phyloP scores from a whole-genome alignment of 1,140 invertebrate genomes.

The Drosophila pectinifera region DNA sequence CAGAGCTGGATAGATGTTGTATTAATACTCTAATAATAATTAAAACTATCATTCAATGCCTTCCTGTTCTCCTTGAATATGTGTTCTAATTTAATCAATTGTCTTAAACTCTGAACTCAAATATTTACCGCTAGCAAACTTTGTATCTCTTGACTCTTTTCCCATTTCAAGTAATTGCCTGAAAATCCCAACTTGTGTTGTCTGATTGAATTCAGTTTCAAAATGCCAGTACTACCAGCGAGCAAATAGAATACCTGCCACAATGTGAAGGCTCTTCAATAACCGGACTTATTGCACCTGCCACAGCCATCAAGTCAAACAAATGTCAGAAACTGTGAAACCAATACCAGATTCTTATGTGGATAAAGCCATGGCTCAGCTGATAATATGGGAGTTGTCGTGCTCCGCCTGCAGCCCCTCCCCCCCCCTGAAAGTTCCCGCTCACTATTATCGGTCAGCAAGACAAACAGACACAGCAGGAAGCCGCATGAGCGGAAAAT shows the following conservation, averaged over 20 bases:
- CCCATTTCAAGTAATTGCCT: constrained; percentile 27
- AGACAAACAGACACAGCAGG: constrained; percentile 58
- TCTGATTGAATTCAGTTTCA: constrained; percentile 33
- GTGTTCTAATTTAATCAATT: background rate
- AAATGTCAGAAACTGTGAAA: constrained; percentile 67
- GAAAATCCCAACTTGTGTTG: constrained; percentile 25
- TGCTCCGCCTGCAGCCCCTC: background rate
- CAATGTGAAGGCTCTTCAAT: constrained; percentile 47
- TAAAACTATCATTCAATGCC: background rate
- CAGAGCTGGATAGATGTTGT: background rate
- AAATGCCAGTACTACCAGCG: constrained; percentile 3
- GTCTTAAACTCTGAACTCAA: background rate
- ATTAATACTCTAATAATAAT: background rate
- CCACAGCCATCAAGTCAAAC: constrained; percentile 61
- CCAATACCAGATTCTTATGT: constrained; percentile 53
- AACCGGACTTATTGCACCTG: constrained; percentile 56
- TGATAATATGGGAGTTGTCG: constrained; percentile 54
- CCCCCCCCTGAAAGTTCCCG: constrained; percentile 18
- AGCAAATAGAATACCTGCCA: constrained; percentile 45
- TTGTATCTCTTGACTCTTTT: background rate
- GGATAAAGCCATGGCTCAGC: constrained; percentile 42
- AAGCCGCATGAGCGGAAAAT: constrained; percentile 77
- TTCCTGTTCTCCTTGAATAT: no score
- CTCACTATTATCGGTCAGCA: constrained; percentile 61
- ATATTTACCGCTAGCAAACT: background rate